These are phyloP conservation scores for Falcaria lacertinaria DNA, from an alignment of 2,888 invertebrate species.

Conservation along the genomic window DNA sequence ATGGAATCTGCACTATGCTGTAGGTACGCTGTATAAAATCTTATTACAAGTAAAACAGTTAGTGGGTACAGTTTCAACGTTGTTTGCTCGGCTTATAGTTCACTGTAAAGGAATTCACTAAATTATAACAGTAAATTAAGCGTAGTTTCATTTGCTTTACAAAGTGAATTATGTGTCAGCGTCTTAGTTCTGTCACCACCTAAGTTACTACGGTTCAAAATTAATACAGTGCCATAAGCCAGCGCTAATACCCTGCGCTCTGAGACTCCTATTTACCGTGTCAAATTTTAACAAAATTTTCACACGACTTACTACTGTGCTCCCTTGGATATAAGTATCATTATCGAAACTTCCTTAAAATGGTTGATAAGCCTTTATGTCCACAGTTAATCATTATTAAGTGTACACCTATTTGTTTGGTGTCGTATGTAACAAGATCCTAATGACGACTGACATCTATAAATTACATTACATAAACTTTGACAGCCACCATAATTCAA, in stretches of 20 bases:
- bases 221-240: slow-evolving; percentile 79
- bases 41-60: slow-evolving; percentile 1
- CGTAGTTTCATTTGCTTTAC: slow-evolving; percentile 78
- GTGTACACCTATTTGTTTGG: slow-evolving; percentile 76
- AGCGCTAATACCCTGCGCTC: slow-evolving; percentile 66
- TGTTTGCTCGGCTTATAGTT: slow-evolving; percentile 33
- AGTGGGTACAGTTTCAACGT: slow-evolving; percentile 13
- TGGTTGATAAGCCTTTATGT: slow-evolving; percentile 42
- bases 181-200: slow-evolving; percentile 79
- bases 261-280: slow-evolving; percentile 66
- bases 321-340: slow-evolving; percentile 16
- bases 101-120: slow-evolving; percentile 72
- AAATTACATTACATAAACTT: slow-evolving; percentile 49
- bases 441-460: slow-evolving; percentile 72
- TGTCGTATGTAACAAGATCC: slow-evolving; percentile 72
- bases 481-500: slow-evolving; percentile 7
- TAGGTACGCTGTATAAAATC: slow-evolving; percentile 2
- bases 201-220: slow-evolving; percentile 79
- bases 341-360: slow-evolving; percentile 8
- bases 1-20: too few species aligned
- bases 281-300: slow-evolving; percentile 58
- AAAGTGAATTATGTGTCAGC: slow-evolving; percentile 77
- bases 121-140: slow-evolving; percentile 79
- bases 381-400: slow-evolving; percentile 64
- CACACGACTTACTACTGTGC: slow-evolving; percentile 31